phyloP scores from a whole-genome alignment of 2,888 invertebrate genomes.

The Morpho deidamia region DNA sequence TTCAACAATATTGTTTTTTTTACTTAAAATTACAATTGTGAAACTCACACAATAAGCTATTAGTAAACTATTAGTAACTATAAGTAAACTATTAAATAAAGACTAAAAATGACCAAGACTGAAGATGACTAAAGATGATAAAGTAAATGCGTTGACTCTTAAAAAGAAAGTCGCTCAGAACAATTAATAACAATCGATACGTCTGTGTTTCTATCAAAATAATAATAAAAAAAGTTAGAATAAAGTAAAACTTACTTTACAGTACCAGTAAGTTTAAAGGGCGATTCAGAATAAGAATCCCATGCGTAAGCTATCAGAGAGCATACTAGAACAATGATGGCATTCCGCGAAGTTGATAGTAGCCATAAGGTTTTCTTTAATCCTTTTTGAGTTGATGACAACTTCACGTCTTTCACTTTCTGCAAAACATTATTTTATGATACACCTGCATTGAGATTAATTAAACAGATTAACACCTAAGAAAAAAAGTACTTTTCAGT shows the following conservation, averaged over 20 bases:
- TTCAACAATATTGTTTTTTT: too few species aligned
- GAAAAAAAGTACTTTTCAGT: too few species aligned
- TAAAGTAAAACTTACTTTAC: constrained; percentile 69
- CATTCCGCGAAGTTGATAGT: constrained; percentile 89
- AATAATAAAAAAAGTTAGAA: constrained; percentile 5
- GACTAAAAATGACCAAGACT: too few species aligned
- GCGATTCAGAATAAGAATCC: constrained; percentile 68
- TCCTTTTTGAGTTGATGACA: constrained; percentile 53
- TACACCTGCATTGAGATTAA: not conserved
- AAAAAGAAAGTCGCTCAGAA: too few species aligned
- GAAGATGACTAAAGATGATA: too few species aligned
- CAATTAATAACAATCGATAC: too few species aligned
- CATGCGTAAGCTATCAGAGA: constrained; percentile 83
- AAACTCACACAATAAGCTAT: too few species aligned
- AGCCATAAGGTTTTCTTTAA: constrained; percentile 84
- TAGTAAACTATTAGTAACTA: too few species aligned
- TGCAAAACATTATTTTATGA: constrained; percentile 45
- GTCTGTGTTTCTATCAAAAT: not conserved
- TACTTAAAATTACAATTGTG: too few species aligned
- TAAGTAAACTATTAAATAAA: too few species aligned
- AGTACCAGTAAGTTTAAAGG: constrained; percentile 86
- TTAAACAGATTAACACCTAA: not conserved
- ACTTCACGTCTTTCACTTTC: constrained; percentile 85
- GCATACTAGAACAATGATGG: constrained; percentile 86
- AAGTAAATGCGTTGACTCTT: too few species aligned